Conservation (phyloP, 2,797 vertebrate genomes). For the Buceros bicornis region DNA sequence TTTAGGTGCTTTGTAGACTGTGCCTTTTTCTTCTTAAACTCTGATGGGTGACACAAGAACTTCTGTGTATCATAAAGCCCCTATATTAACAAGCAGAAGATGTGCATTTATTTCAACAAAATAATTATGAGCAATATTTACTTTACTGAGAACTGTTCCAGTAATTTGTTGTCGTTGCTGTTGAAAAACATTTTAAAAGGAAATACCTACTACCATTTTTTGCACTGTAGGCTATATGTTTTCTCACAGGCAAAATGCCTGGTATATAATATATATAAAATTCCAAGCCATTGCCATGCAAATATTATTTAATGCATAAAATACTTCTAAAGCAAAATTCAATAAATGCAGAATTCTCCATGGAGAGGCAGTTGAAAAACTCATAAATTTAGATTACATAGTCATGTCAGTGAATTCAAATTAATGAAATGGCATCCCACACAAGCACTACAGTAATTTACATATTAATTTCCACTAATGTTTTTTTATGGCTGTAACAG, state of each 20-base stretch:
- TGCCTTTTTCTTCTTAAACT: neutral
- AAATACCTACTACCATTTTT: neutral
- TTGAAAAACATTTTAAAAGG: conserved; percentile 7
- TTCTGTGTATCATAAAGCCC: neutral
- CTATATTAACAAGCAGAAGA: neutral
- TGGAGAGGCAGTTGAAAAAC: conserved; percentile 75
- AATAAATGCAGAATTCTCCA: conserved; percentile 80
- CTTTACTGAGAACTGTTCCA: neutral
- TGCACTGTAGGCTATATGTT: neutral
- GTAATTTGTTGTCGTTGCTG: neutral
- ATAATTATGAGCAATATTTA: neutral
- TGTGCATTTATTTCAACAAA: conserved; percentile 8
- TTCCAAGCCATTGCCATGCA: neutral
- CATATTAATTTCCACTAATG: conserved; percentile 85
- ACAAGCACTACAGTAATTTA: conserved; percentile 80
- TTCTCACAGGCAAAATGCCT: neutral
- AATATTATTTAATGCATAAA: conserved; percentile 58
- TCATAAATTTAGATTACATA: conserved; percentile 85
- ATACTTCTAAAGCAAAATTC: conserved; percentile 73
- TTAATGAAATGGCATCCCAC: conserved; percentile 82
- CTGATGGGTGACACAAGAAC: neutral
- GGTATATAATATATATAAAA: neutral
- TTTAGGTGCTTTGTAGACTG: neutral
- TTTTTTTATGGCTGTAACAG: conserved; percentile 81
- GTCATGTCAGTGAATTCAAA: conserved; percentile 85